Evolutionary conservation across 2,113 vertebrate species (phyloP), one percentile per base, ranked within the genome.

Genomic region (Tragulus kanchil): DNA sequence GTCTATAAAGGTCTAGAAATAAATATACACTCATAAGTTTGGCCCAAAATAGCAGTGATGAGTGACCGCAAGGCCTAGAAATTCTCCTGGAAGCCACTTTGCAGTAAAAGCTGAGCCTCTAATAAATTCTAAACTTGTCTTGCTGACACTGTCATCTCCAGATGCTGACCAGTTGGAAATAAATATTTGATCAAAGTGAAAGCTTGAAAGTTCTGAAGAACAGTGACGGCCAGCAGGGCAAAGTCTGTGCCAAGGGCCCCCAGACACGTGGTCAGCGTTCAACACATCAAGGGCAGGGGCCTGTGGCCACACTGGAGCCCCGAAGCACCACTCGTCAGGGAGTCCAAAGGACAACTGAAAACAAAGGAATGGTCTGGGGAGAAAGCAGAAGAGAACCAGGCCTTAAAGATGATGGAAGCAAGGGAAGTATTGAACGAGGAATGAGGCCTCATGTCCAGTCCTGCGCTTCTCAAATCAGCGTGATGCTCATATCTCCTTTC

Each of bases 1-100:
- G 85, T 56, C n/a, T 89, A 82, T 64, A 64, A 82, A 85, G 45
- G 13, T 77, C 77, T 92, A 45, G 56, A 95, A 95, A 96, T 87
- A 87, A 85, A 65, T 73, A 58, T 48, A 77, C 36, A 93, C 56
- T 19, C 73, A 93, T 59, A 65, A 48, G 42, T 45, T 45, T 75
- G 26, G 69, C 48, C n/a, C 25, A 94, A 61, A 90, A 82, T 50
- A 90, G 23, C 58, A 77, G 5, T 48, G 17, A 23, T 56, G 28
- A 87, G 62, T 95, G 81, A 79, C 61, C 84, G 75, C 54, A 71
- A 73, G 50, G 3, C 73, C 85, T 62, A 88, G 61, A 86, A 86
- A 79, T 87, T 84, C 62, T 94, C 58, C 50, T 69, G 36, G 45
- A 94, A 91, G 89, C 15, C 71, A 77, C 91, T 94, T 85, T 75